A percentile compares a stretch with the other conserved stretches of the same genome.
phyloP scores from a whole-genome alignment of 2,888 invertebrate species.

The Standfussiana lucernea region DNA sequence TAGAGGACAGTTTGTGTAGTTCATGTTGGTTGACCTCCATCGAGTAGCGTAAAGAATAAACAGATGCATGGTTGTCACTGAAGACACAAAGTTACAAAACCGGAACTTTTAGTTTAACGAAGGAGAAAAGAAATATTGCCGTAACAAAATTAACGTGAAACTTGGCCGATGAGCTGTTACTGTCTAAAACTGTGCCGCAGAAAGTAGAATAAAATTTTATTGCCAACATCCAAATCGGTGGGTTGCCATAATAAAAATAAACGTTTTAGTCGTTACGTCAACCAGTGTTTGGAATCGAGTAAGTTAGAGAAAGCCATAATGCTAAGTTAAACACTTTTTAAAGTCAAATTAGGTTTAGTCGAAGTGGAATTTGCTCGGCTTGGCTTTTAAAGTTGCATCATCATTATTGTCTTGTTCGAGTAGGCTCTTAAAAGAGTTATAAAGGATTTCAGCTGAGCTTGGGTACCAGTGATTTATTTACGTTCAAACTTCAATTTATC shows the following conservation, averaged over 20 bases:
- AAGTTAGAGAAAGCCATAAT: slow-evolving; percentile 68
- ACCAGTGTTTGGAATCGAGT: slow-evolving; percentile 69
- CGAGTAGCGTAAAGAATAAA: slow-evolving; percentile 8
- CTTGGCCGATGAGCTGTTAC: slow-evolving; percentile 64
- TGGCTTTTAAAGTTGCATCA: slow-evolving; percentile 69
- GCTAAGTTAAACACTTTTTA: slow-evolving; percentile 70
- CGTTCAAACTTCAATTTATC: slow-evolving; percentile 47
- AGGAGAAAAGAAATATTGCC: slow-evolving; percentile 28
- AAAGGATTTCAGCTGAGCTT: slow-evolving; percentile 39
- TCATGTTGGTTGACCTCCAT: slow-evolving; percentile 35
- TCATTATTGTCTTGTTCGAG: slow-evolving; percentile 64
- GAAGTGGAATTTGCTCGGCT: slow-evolving; percentile 55
- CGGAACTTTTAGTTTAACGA: slow-evolving; percentile 19
- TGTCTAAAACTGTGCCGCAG: slow-evolving; percentile 67
- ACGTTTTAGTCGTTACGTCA: slow-evolving; percentile 69
- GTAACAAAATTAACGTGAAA: slow-evolving; percentile 61
- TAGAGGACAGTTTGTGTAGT: slow-evolving; percentile 47
- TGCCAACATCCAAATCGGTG: slow-evolving; percentile 66
- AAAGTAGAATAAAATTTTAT: slow-evolving; percentile 68
- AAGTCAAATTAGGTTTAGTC: slow-evolving; percentile 67
- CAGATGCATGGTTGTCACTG: slow-evolving; percentile 39
- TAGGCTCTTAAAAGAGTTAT: slow-evolving; percentile 49
- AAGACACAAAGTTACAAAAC: neutral
- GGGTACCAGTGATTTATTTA: slow-evolving; percentile 50
- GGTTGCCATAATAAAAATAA: slow-evolving; percentile 73